A percentile compares a stretch with the other conserved stretches of the same genome.
Evolutionary conservation across 2,888 invertebrate genomes (phyloP).

Genomic region (Dioctria rufipes): DNA sequence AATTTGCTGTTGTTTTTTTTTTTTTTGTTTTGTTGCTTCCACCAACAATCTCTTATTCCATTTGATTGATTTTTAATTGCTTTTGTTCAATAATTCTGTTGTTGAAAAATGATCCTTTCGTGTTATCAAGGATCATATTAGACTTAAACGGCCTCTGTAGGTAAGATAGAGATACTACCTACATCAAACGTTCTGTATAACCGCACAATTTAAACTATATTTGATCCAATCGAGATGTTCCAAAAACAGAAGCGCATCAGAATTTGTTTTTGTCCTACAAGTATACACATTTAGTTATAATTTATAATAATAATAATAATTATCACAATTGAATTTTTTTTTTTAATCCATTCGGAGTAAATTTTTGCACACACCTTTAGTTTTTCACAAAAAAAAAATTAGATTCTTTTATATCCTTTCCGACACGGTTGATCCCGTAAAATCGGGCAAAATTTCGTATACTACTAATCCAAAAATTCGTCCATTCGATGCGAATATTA

Average conservation of each 20-base stretch:
- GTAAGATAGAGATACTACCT: too few relatives aligned
- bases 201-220: conserved; percentile 39
- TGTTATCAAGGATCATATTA: conserved; percentile 18
- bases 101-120: conserved; percentile 20
- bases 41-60: background rate
- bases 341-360: too few relatives aligned
- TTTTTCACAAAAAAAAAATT: background rate
- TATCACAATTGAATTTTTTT: too few relatives aligned
- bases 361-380: background rate
- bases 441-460: conserved; percentile 27
- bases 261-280: conserved; percentile 11
- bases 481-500: conserved; percentile 20
- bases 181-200: background rate
- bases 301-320: too few relatives aligned
- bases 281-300: conserved; percentile 35
- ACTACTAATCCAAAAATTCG: conserved; percentile 26
- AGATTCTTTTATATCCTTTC: background rate
- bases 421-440: background rate
- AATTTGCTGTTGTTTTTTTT: background rate
- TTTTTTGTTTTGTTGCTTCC: background rate
- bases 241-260: conserved; percentile 13
- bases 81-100: background rate
- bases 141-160: background rate
- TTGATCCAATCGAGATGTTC: conserved; percentile 30
- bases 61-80: background rate